Evolutionary conservation across 1,140 invertebrate species (phyloP), one percentile per base, ranked within the genome.

Genomic region (Procambarus virginalis): DNA sequence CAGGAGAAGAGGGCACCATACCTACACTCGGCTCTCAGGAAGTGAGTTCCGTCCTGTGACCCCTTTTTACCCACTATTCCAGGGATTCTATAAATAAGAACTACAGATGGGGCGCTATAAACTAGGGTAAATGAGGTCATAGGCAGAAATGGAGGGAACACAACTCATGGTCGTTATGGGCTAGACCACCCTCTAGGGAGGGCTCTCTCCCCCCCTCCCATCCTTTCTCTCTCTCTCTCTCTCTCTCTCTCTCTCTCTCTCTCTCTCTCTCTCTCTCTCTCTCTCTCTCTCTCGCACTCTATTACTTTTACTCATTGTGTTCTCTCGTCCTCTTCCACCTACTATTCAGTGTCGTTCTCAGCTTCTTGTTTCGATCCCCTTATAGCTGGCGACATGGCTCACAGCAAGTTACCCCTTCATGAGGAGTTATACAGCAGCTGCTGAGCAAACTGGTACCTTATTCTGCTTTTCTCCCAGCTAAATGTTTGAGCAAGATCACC

Each of bases 51-150:
- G 68, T 34, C n/a, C 68, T 73, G 68, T 73, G 68, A 73, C 68
- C 79, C n/a, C 46, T 49, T 60, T 60, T 68, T 17, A 10, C 58
- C 58, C n/a, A 45, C n/a, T 8, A 64, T 12, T 55, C 58, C 22
- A 82, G 58, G 22, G 80, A 64, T 68, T 68, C 55, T 68, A 55
- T 82, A 82, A 82, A 82, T 82, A 82, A 82, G 58, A 82, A 82
- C 80, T 45, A 82, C 49, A 20, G 60, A 82, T 82, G 58, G 80
- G 51, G 80, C 58, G 68, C 58, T 58, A 82, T 68, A 82, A 82
- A 82, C 22, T 48, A 82, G 80, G 51, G 80, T 68, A 68, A 82
- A 82, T 49, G 80, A 82, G 80, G 58, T 60, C 80, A 82, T 82
- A 82, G 58, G 58, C 55, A 82, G 80, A 68, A 68, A 82, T 68